Base-by-base conservation (phyloP, 1,140 invertebrate species). In the Dreissena rostriformis region DNA sequence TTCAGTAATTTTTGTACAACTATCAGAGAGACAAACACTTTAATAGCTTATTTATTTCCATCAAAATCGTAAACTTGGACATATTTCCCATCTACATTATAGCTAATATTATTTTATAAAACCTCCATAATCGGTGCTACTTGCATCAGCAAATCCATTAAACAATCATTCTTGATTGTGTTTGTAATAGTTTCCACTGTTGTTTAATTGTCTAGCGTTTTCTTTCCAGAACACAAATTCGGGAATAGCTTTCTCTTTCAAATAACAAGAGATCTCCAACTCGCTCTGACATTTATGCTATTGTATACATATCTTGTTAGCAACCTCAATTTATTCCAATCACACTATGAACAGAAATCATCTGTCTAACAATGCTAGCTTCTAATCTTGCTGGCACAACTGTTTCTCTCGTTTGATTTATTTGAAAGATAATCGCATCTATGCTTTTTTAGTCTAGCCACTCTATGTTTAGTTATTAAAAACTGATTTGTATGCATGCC, bases 391-490 rank as follows among this genome's bases (percentile, higher is more conserved):
- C 39, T 51, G 29, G 28, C 29, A 7, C 15, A 8, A 71, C 15
- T 17, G 15, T 71, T n/a, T 71, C 29, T 14, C 52, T 12, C 39
- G 24, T 71, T 71, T 49, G 14, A 28, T 71, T 12, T 1, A 71
- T 71, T 71, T 71, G 28, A 71, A 0, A 53, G 11, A 71, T 19
- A 1, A 17, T 15, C 28, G 26, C 0, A 55, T 52, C 11, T 22
- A 52, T 24, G 15, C 52, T 55, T 11, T 14, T 55, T 17, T 24
- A 28, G 22, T 17, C 71, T 39, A 15, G 6, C 29, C 24, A 17
- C 57, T 61, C 73, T 76, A 7, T 76, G 24, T 39, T 76, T 24
- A 14, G 53, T 63, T 6, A 76, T 55, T 17, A 57, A 57, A 7
- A 76, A 2, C 14, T 19, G 39, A 63, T 55, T 55, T 14, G 28